These are phyloP conservation scores for Tachystola acroxantha DNA, from an alignment of 2,888 invertebrate species.

Conservation along the genomic window DNA sequence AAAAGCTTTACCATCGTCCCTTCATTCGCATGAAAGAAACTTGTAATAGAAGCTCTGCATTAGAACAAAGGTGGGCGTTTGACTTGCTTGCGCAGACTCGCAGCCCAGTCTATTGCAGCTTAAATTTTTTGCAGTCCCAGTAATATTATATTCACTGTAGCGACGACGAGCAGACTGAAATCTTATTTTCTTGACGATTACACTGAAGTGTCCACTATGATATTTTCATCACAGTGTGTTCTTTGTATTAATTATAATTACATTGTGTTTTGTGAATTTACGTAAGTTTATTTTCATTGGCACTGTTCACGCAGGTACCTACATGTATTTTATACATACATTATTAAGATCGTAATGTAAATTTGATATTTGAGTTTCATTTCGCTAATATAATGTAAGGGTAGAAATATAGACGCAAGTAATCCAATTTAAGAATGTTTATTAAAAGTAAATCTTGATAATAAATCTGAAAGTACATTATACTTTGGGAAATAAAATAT, in stretches of 20 bases:
- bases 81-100: no score
- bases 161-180: no score
- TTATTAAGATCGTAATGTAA: neutral
- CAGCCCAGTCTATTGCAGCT: no score
- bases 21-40: no score
- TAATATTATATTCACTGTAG: no score
- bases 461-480: slow-evolving; percentile 34
- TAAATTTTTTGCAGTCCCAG: no score
- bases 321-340: no score
- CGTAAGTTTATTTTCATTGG: neutral
- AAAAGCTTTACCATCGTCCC: no score
- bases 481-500: slow-evolving; percentile 42
- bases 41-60: no score
- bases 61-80: no score
- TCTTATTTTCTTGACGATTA: slow-evolving; percentile 13
- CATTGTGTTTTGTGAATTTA: neutral
- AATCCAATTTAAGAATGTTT: slow-evolving; percentile 31
- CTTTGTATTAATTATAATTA: neutral
- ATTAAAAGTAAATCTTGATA: slow-evolving; percentile 31
- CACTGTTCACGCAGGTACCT: neutral
- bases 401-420: slow-evolving; percentile 10
- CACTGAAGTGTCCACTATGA: slow-evolving; percentile 7
- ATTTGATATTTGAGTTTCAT: neutral
- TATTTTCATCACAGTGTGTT: neutral
- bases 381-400: no score